Evolutionary conservation across 2,113 vertebrate species (phyloP), one percentile per base, ranked within the genome.

Genomic region (Trachemys scripta): DNA sequence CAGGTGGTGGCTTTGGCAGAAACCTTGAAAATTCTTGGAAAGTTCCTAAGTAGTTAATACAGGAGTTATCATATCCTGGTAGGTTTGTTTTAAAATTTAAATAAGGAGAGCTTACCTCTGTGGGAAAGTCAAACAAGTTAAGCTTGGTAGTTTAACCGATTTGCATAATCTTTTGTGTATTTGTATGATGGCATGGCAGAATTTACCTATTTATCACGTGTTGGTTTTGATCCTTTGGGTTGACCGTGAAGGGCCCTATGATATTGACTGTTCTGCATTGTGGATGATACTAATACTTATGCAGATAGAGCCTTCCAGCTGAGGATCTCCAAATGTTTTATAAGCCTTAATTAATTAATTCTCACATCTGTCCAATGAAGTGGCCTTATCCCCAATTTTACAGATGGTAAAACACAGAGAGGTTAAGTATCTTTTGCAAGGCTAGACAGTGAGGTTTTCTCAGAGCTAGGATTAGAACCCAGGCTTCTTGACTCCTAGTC

Each of bases 261-360:
- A 76, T 80, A 25, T 14, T 72, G n/a, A 54, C 31, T 19, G 80
- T 31, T 69, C 29, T 81, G 14, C 8, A 2, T 51, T 76, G 47
- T 79, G 85, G 75, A 38, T 90, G n/a, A 16, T 89, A 53, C 47
- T 80, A 29, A 78, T 51, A 76, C 25, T 12, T 45, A 25, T 4
- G 24, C 3, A 54, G 82, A 35, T 25, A 83, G 50, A 83, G 81
- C 90, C 69, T 94, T 83, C 19, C 11, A 91, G 91, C 89, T 85
- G 75, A 92, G 82, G 56, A 95, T 85, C 51, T 59, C 53, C 45
- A 82, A 92, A 89, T 90, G 76, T 49, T 96, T 89, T 89, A 87
- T 0, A 19, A 95, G 35, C 47, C 83, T 19, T 84, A 94, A 89
- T 94, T 96, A 96, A 94, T 94, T 96, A 96, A 93, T 84, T n/a